phyloP scores from a whole-genome alignment of 2,797 vertebrate species.

The Podarcis lilfordi region DNA sequence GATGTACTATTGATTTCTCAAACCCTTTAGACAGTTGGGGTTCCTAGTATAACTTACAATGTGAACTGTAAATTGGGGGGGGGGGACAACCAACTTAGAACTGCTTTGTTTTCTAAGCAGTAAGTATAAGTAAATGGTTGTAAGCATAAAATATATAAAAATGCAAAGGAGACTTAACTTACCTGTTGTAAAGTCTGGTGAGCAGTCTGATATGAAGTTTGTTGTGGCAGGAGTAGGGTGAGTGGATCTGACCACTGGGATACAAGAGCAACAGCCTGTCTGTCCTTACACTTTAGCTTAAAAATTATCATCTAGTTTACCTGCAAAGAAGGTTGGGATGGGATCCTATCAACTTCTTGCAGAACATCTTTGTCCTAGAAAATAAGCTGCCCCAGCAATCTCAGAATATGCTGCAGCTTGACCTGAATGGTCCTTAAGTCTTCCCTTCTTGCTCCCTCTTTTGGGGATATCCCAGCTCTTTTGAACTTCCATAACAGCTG shows the following conservation, averaged over 20 bases:
- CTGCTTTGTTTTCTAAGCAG: slow-evolving; percentile 84
- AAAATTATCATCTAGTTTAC: slow-evolving; percentile 66
- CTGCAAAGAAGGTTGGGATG: slow-evolving; percentile 57
- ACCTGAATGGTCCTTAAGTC: slow-evolving; percentile 58
- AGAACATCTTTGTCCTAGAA: slow-evolving; percentile 55
- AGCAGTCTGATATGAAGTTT: slow-evolving; percentile 66
- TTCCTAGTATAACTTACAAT: slow-evolving; percentile 87
- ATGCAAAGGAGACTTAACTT: slow-evolving; percentile 72
- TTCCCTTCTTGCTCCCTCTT: slow-evolving; percentile 72
- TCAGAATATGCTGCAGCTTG: slow-evolving; percentile 64
- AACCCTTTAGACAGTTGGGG: slow-evolving; percentile 84
- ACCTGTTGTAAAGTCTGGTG: slow-evolving; percentile 77
- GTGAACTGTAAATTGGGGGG: slow-evolving; percentile 80
- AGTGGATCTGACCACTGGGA: slow-evolving; percentile 76
- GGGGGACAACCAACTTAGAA: slow-evolving; percentile 81
- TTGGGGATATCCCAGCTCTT: slow-evolving; percentile 81
- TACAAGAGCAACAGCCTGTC: slow-evolving; percentile 77
- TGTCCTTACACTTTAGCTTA: slow-evolving; percentile 67
- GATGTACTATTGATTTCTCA: slow-evolving; percentile 83
- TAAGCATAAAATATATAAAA: slow-evolving; percentile 80
- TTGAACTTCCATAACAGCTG: slow-evolving; percentile 84
- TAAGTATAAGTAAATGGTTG: slow-evolving; percentile 80
- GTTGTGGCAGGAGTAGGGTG: slow-evolving; percentile 79
- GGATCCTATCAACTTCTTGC: slow-evolving; percentile 52
- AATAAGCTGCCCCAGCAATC: slow-evolving; percentile 69